Evolutionary conservation across 2,888 invertebrate genomes (phyloP).

Genomic region (Harpalus rufipes): DNA sequence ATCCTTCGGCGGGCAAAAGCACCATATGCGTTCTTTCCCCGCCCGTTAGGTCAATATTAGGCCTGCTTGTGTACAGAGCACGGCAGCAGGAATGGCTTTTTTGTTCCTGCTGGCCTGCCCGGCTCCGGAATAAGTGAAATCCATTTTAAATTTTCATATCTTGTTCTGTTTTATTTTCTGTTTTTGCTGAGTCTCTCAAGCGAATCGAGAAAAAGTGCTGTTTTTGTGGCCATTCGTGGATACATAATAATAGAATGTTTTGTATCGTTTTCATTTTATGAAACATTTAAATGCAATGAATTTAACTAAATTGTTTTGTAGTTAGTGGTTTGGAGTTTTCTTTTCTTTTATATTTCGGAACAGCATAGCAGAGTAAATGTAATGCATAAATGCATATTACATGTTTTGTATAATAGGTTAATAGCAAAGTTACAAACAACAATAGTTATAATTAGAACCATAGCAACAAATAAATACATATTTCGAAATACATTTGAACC

Average conservation of each 20-base stretch:
- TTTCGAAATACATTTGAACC: too few relatives aligned
- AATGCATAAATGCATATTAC: background rate
- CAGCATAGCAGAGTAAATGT: background rate
- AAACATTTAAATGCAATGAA: conserved; percentile 44
- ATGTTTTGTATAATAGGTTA: conserved; percentile 3
- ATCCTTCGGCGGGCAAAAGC: conserved; percentile 28
- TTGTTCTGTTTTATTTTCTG: conserved; percentile 56
- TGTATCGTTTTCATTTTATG: conserved; percentile 34
- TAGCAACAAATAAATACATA: background rate
- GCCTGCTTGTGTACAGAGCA: conserved; percentile 43
- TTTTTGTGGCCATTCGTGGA: conserved; percentile 27
- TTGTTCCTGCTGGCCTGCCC: conserved; percentile 24
- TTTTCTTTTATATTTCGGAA: background rate
- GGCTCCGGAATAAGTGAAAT: conserved; percentile 47
- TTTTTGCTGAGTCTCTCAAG: conserved; percentile 36
- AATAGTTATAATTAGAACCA: background rate
- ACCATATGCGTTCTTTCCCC: conserved; percentile 28
- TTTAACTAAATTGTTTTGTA: conserved; percentile 32
- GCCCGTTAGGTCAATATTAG: conserved; percentile 55
- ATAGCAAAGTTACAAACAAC: conserved; percentile 8
- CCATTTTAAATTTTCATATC: conserved; percentile 57
- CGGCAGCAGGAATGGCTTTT: conserved; percentile 9
- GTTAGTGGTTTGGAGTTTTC: conserved; percentile 24
- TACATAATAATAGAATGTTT: conserved; percentile 36
- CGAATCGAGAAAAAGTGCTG: conserved; percentile 32